These are phyloP conservation scores for Crocodylus rhombifer DNA, from an alignment of 2,797 vertebrate genomes.

Conservation along the genomic window DNA sequence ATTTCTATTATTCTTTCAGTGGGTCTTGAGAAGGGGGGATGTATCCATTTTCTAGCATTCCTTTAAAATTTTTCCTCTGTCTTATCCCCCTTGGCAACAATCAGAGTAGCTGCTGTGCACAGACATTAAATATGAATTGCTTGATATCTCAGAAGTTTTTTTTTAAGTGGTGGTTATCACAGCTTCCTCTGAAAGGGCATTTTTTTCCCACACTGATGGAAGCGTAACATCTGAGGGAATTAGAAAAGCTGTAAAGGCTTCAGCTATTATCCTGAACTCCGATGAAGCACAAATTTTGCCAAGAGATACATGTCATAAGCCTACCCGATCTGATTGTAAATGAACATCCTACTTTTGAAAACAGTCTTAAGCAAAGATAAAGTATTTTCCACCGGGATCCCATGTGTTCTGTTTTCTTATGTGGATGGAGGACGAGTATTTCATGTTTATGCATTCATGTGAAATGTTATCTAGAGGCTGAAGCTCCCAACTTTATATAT, in stretches of 20 bases:
- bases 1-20: background rate
- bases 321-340: background rate
- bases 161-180: background rate
- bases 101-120: background rate
- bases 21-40: background rate
- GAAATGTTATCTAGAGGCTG: background rate
- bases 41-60: background rate
- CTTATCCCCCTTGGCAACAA: background rate
- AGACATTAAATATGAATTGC: background rate
- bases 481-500: accelerated
- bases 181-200: background rate
- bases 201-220: background rate
- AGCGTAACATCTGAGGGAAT: background rate
- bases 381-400: background rate
- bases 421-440: background rate
- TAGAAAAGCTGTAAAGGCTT: background rate
- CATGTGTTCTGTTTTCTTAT: background rate
- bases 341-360: background rate
- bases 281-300: background rate
- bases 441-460: background rate
- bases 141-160: background rate
- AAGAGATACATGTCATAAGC: background rate
- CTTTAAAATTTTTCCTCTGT: background rate
- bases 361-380: background rate
- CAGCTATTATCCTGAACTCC: background rate